These are phyloP conservation scores for Ceuthmochares aereus DNA, from an alignment of 2,113 vertebrate species.

Conservation along the genomic window DNA sequence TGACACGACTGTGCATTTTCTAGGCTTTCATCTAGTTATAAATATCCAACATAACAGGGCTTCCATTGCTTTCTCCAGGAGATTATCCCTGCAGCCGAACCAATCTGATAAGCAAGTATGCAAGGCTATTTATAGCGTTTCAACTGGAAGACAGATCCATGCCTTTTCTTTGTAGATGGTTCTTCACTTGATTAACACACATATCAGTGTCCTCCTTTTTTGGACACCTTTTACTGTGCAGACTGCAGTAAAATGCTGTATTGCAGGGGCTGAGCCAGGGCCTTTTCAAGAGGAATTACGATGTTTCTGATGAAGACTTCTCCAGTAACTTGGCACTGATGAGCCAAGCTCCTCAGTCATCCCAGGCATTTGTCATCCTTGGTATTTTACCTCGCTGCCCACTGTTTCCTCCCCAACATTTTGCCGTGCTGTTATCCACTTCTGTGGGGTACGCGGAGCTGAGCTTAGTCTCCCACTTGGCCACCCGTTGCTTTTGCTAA, in stretches of 20 bases:
- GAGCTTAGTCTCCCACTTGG: constrained; percentile 7
- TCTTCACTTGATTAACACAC: constrained; percentile 70
- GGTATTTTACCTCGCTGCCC: constrained; percentile 40
- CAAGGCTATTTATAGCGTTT: constrained; percentile 68
- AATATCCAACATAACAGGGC: constrained; percentile 68
- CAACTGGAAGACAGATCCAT: constrained; percentile 71
- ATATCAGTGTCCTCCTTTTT: constrained; percentile 68
- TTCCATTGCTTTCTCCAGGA: constrained; percentile 70
- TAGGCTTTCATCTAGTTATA: constrained; percentile 68
- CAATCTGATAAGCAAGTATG: constrained; percentile 72
- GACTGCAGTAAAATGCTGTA: constrained; percentile 53
- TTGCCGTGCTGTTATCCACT: neutral
- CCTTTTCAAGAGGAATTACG: neutral
- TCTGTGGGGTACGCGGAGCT: neutral
- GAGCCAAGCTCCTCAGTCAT: constrained; percentile 17
- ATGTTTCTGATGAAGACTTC: neutral
- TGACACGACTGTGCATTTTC: constrained; percentile 58
- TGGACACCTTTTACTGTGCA: constrained; percentile 60
- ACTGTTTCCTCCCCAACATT: constrained; percentile 24
- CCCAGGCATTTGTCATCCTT: constrained; percentile 7
- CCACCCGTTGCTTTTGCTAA: constrained; percentile 3
- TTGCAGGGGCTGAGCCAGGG: constrained; percentile 65
- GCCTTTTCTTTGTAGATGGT: constrained; percentile 71
- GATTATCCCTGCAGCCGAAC: constrained; percentile 69
- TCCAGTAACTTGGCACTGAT: neutral